Conservation (phyloP, 2,113 vertebrate species). For the Mormyrus lacerda region DNA sequence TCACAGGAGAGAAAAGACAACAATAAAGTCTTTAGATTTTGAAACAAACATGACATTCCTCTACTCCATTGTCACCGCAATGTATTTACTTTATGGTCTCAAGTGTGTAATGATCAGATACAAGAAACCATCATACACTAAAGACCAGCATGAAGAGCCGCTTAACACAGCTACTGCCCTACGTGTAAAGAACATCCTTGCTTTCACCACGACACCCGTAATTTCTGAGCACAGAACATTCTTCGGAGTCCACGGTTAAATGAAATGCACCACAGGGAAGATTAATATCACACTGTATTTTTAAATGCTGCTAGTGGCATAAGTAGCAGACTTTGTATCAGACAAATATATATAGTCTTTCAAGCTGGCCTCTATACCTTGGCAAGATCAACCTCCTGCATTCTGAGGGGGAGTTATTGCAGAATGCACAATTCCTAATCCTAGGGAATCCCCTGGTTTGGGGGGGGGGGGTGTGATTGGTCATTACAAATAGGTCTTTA, state of each 20-base stretch:
- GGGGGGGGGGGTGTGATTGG: background rate
- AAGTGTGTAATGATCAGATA: background rate
- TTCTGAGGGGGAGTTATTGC: background rate
- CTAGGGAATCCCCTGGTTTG: background rate
- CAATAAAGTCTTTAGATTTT: background rate
- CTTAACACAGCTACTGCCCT: background rate
- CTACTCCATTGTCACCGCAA: background rate
- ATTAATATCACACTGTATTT: background rate
- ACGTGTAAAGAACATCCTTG: background rate
- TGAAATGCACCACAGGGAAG: background rate
- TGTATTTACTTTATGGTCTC: background rate
- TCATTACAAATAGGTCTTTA: background rate
- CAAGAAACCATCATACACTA: background rate
- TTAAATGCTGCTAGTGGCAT: background rate
- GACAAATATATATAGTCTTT: background rate
- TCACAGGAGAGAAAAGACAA: background rate
- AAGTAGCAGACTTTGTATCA: background rate
- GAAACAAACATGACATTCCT: background rate
- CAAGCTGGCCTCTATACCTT: background rate
- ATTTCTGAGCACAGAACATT: background rate
- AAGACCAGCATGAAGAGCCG: background rate
- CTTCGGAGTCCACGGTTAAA: background rate
- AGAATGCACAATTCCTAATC: background rate
- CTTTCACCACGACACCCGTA: background rate
- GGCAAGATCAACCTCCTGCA: background rate